A percentile compares a stretch with the other conserved stretches of the same genome.
Evolutionary conservation across 2,113 vertebrate genomes (phyloP).

Genomic region (Chaetodon auriga): DNA sequence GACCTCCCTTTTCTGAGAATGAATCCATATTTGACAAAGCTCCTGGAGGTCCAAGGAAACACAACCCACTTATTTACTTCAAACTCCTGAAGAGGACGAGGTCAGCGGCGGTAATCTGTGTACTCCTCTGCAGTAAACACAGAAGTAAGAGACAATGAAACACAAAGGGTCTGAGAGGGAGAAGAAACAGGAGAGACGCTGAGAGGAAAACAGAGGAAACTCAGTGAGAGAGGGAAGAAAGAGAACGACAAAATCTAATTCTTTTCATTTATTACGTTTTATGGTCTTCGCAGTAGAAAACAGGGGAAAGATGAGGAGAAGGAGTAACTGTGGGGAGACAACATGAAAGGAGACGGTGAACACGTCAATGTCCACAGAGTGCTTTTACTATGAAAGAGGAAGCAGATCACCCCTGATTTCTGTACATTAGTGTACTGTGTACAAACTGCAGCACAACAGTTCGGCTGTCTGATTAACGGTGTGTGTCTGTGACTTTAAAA

Average conservation of each 20-base stretch:
- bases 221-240: background rate
- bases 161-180: background rate
- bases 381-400: background rate
- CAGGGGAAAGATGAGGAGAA: background rate
- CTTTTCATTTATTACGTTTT: background rate
- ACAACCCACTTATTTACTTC: constrained; percentile 6
- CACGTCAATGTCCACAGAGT: background rate
- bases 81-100: background rate
- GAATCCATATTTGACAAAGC: background rate
- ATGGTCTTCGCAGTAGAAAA: background rate
- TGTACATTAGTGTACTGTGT: background rate
- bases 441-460: background rate
- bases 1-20: background rate
- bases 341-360: constrained; percentile 5
- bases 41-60: background rate
- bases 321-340: background rate
- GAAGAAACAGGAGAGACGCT: background rate
- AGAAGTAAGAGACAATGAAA: background rate
- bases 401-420: background rate
- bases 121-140: background rate
- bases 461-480: background rate
- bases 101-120: background rate
- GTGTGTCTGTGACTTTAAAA: background rate
- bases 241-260: background rate
- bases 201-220: background rate